phyloP scores from a whole-genome alignment of 2,113 vertebrate species.

The Bathybates hornii region DNA sequence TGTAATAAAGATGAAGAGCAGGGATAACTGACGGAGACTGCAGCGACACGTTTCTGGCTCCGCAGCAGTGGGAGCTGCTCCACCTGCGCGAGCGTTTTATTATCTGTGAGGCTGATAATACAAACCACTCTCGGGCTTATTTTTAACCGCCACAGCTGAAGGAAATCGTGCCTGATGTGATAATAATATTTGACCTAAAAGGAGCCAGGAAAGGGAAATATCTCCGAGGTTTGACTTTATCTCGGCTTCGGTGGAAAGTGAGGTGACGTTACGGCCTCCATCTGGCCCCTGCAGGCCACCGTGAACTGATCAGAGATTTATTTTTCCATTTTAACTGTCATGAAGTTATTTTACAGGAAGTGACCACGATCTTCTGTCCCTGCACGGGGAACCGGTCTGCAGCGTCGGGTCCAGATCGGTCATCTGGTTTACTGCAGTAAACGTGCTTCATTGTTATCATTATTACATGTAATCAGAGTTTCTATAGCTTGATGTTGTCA shows the following conservation, averaged over 20 bases:
- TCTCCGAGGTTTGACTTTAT: background rate
- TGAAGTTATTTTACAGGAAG: background rate
- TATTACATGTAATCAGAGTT: background rate
- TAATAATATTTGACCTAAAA: background rate
- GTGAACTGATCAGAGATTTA: background rate
- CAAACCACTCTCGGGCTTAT: background rate
- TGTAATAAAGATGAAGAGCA: rapidly evolving
- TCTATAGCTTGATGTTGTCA: background rate
- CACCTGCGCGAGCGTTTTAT: background rate
- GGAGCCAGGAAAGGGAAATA: background rate
- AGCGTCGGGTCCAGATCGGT: rapidly evolving
- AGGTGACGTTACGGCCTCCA: background rate
- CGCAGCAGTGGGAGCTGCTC: background rate
- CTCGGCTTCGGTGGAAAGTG: background rate
- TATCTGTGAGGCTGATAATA: background rate
- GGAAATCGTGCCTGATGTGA: background rate
- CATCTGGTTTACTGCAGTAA: background rate
- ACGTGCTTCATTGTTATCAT: background rate
- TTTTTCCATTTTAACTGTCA: background rate
- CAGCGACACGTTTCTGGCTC: background rate
- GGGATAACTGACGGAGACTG: rapidly evolving
- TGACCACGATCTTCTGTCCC: background rate
- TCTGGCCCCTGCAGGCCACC: background rate
- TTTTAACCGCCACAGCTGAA: background rate
- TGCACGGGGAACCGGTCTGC: background rate